Evolutionary conservation across 2,888 invertebrate species (phyloP), one percentile per base, ranked within the genome.

Genomic region (Volucella bombylans): DNA sequence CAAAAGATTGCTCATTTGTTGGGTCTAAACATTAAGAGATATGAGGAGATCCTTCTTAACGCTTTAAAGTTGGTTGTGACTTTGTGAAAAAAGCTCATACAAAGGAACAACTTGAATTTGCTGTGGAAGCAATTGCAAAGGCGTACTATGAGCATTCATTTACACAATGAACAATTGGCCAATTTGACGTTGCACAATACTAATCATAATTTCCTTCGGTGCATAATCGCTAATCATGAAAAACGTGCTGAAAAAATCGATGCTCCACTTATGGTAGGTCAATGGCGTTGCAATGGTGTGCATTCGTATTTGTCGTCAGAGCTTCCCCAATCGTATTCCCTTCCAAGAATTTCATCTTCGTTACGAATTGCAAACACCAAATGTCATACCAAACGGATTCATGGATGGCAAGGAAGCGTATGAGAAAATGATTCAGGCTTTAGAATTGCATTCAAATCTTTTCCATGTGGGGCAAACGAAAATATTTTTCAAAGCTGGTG

Each of bases 351-450:
- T 99, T 94, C 94, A 98, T 87, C 98, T 98, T 92, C 94, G 98
- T 52, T 99, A 99, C 92, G 99, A 99, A 92, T 94, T 99, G 83
- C 94, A 99, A 64, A 99, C 99, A 14, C 99, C 99, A 1, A 99
- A 98, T 92, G 98, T 98, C 65, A 99, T 99, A 90, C 99, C 99
- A 47, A 99, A 99, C 92, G 99, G 97, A 49, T 99, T 99, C 92
- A 99, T 99, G 99, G 99, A 99, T 92, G 99, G 99, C 71, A 99
- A 99, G 93, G 99, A 99, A 92, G 99, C 99, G 14, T 99, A 98
- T 92, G 99, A 99, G 92, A 98, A 97, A 91, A 99, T 99, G 99
- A 99, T 99, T 89, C 95, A 96, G 91, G 97, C 97, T 3, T 93
- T 99, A 88, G 99, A 99, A 90, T 93, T 99, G 86, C 99, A 99